Percentiles rank a stretch among this genome's conserved stretches.
These are phyloP conservation scores for Gortyna flavago DNA, from an alignment of 2,888 invertebrate genomes.

Conservation along the genomic window DNA sequence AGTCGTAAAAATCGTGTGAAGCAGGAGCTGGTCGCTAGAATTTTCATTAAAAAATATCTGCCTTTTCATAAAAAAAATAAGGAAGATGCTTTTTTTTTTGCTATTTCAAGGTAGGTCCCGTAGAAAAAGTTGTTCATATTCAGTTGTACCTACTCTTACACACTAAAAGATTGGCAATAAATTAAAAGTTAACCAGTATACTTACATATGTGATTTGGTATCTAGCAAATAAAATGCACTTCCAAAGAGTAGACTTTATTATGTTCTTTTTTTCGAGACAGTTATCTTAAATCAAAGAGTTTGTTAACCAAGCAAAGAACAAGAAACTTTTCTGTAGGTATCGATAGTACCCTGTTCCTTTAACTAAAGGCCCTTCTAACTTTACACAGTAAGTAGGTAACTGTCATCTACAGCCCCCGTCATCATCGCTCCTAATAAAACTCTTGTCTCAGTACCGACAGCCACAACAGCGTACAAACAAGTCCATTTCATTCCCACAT, in stretches of 20 bases:
- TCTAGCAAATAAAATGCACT: slow-evolving; percentile 5
- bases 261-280: not conserved
- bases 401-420: not conserved
- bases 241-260: not conserved
- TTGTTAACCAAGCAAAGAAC: slow-evolving; percentile 11
- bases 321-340: not conserved
- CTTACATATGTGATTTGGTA: not conserved
- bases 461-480: slow-evolving; percentile 10
- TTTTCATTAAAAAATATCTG: not conserved
- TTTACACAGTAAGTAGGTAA: not conserved
- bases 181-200: not conserved
- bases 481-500: slow-evolving; percentile 13
- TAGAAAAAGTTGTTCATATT: not conserved
- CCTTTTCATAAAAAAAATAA: too few relatives aligned
- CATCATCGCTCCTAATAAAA: slow-evolving; percentile 17
- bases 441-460: not conserved
- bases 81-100: not conserved
- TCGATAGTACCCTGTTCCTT: not conserved
- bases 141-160: not conserved
- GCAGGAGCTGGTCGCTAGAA: too few relatives aligned
- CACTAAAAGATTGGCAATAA: not conserved
- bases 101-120: not conserved
- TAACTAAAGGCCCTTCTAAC: not conserved
- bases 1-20: not conserved
- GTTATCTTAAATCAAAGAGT: not conserved